phyloP scores from a whole-genome alignment of 2,113 vertebrate genomes.

The Corythoichthys intestinalis region DNA sequence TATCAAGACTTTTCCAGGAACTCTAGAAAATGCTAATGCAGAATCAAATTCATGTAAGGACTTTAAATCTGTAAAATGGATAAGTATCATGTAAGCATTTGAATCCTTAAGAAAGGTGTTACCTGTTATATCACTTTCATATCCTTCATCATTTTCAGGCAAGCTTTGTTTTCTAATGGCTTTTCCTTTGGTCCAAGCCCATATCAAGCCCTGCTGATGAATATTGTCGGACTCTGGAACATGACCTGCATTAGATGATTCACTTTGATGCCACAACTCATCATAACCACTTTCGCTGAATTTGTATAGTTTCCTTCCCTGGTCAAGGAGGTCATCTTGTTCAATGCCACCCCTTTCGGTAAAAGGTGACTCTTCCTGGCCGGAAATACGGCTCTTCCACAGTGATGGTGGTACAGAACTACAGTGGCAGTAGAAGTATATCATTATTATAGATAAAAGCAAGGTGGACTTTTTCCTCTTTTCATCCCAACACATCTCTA shows the following conservation, averaged over 20 bases:
- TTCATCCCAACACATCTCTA: conserved; percentile 58
- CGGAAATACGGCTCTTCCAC: background rate
- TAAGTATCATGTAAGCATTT: background rate
- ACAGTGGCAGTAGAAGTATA: conserved; percentile 17
- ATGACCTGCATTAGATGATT: background rate
- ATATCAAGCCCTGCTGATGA: background rate
- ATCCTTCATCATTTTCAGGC: background rate
- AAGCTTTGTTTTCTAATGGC: background rate
- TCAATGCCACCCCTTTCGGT: background rate
- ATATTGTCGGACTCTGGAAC: background rate
- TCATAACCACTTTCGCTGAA: background rate
- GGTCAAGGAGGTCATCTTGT: background rate
- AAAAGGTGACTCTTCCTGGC: background rate
- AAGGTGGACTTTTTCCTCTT: conserved; percentile 7
- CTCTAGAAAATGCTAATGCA: conserved; percentile 30
- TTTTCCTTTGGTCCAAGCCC: conserved; percentile 20
- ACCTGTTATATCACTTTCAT: conserved; percentile 56
- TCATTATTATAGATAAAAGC: conserved; percentile 27
- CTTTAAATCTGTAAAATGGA: background rate
- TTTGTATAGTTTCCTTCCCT: background rate
- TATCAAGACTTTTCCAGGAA: conserved; percentile 35
- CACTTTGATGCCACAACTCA: background rate
- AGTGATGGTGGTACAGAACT: conserved; percentile 23
- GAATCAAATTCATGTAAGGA: background rate
- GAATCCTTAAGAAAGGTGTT: background rate